Evolutionary conservation across 2,797 vertebrate species (phyloP).

Genomic region (Pangasius larnaudii): DNA sequence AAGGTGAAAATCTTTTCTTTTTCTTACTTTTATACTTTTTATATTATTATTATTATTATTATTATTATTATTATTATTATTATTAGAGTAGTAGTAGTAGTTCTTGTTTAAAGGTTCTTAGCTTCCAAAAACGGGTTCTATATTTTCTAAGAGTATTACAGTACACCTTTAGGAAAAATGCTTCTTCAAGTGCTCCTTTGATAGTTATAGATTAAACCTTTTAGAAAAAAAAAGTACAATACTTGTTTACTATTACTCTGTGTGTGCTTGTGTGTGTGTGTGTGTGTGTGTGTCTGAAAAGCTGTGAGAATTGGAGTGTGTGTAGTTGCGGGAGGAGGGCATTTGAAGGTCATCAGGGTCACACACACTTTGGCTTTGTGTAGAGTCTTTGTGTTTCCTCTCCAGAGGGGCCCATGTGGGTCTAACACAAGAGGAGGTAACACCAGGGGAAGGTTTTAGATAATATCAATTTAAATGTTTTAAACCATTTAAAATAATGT

Average conservation of each 20-base stretch:
- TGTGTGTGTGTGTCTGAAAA: not conserved
- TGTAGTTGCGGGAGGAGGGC: not conserved
- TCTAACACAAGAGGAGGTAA: conserved; percentile 41
- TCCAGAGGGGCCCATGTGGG: conserved; percentile 61
- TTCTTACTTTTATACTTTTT: not conserved
- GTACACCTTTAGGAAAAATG: not conserved
- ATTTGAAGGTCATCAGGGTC: conserved; percentile 51
- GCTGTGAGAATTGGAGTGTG: not conserved
- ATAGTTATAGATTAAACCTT: not conserved
- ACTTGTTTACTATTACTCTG: not conserved
- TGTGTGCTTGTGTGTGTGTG: not conserved
- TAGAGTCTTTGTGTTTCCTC: conserved; percentile 64
- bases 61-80: not conserved
- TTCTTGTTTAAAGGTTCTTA: not conserved
- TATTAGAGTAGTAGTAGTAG: not conserved
- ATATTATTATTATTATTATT: conserved; percentile 1
- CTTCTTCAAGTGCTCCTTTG: not conserved
- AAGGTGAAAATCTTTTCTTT: not conserved
- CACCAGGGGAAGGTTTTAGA: not conserved
- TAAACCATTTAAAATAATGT: not conserved
- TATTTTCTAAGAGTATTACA: not conserved
- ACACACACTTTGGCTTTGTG: conserved; percentile 66
- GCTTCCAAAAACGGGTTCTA: not conserved
- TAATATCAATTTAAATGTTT: not conserved
- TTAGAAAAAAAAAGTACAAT: not conserved